Evolutionary conservation across 2,888 invertebrate genomes (phyloP), one percentile per base, ranked within the genome.

Genomic region (Eristalinus sepulchralis): DNA sequence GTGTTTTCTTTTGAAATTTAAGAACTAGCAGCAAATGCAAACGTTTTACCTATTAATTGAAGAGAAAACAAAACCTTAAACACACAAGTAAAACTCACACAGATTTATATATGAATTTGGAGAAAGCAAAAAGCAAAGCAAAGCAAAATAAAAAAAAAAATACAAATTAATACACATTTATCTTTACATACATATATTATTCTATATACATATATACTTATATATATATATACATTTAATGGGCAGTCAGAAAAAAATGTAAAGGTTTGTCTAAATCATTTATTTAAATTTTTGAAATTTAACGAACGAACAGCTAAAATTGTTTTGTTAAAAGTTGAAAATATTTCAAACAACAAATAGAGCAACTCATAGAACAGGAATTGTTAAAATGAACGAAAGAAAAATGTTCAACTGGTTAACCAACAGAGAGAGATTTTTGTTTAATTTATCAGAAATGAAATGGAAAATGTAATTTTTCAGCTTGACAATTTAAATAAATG

Each of bases 191-290:
- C 86, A 83, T 85, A 83, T 84, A 88, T 84, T 88, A 88, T 88
- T 80, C 87, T 80, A 78, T 71, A 83, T 83, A 77, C 66, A 72
- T 71, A 84, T 78, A 85, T 83, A 84, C 79, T 82, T 80, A 79
- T 62, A 88, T 80, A 82, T 80, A 82, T 73, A 68, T 68, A 87
- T 76, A 81, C 76, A 83, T 76, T 87, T 87, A 87, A 89, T 89
- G 89, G 89, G 89, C 89, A 89, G 89, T 89, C 89, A 89, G 89
- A 89, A 89, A 83, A 83, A 87, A 89, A 89, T 89, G 89, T 89
- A 89, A 87, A 89, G 89, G 89, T 89, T 89, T 89, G 89, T 89
- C 89, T 88, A 85, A 88, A 89, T 88, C 83, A 88, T 83, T 88
- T 89, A 80, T 87, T 87, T 86, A 86, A 86, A 83, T 87, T 83